phyloP scores from a whole-genome alignment of 1,140 invertebrate species.

The Ptiloglossa arizonensis region DNA sequence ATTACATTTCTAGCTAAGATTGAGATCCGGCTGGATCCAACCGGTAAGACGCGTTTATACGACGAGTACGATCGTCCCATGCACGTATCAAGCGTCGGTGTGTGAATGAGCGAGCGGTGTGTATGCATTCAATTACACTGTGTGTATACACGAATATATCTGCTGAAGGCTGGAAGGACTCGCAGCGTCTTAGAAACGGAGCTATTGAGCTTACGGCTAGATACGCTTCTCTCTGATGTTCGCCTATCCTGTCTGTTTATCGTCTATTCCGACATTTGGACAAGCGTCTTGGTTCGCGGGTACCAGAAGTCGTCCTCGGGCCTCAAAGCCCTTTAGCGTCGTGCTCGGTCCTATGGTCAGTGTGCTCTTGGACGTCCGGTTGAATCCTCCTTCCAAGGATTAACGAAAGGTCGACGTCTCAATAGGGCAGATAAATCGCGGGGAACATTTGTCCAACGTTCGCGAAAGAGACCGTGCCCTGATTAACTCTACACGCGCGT shows the following conservation, averaged over 20 bases:
- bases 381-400: slow-evolving; percentile 55
- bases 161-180: slow-evolving; percentile 47
- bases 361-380: slow-evolving; percentile 32
- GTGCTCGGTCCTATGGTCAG: slow-evolving; percentile 13
- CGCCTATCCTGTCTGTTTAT: slow-evolving; percentile 67
- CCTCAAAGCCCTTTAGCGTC: slow-evolving; percentile 66
- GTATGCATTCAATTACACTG: slow-evolving; percentile 74
- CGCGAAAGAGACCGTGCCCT: slow-evolving; percentile 7
- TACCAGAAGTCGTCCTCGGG: slow-evolving; percentile 41
- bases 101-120: slow-evolving; percentile 34
- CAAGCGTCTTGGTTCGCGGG: slow-evolving; percentile 52
- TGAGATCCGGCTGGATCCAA: slow-evolving; percentile 43
- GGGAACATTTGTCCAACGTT: slow-evolving; percentile 38
- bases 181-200: slow-evolving; percentile 62
- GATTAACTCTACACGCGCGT: slow-evolving; percentile 37
- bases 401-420: slow-evolving; percentile 50
- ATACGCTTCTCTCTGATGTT: slow-evolving; percentile 58
- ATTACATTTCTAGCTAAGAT: slow-evolving; percentile 47
- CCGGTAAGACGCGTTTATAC: slow-evolving; percentile 29
- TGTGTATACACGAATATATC: slow-evolving; percentile 63
- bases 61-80: slow-evolving; percentile 23
- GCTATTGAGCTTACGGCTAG: slow-evolving; percentile 66
- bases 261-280: slow-evolving; percentile 68
- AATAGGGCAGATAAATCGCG: slow-evolving; percentile 60
- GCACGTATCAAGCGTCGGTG: slow-evolving; percentile 25